Conservation (phyloP, 1,140 invertebrate species). For the Archegozetes longisetosus region DNA sequence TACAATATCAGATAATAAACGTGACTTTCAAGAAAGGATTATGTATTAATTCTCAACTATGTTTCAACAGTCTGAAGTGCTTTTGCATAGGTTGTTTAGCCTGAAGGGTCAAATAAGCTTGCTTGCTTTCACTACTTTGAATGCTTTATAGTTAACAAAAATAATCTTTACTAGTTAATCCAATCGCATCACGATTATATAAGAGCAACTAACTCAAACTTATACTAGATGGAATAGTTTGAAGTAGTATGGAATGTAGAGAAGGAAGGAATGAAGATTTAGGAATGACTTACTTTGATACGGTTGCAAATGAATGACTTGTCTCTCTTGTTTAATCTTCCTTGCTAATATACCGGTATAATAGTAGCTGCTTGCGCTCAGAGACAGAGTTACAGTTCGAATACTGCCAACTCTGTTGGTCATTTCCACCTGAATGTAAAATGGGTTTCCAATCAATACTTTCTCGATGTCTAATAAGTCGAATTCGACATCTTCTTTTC, state of each 20-base stretch:
- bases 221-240: too few species aligned
- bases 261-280: background rate
- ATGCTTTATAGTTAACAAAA: too few species aligned
- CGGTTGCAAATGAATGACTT: constrained; percentile 17
- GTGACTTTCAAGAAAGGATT: too few species aligned
- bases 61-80: too few species aligned
- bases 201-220: too few species aligned
- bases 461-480: constrained; percentile 64
- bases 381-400: constrained; percentile 43
- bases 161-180: too few species aligned
- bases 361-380: constrained; percentile 50
- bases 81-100: too few species aligned
- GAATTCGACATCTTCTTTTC: constrained; percentile 66
- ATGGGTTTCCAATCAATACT: constrained; percentile 67
- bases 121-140: too few species aligned
- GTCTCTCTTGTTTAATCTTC: constrained; percentile 47
- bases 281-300: constrained; percentile 20
- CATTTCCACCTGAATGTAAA: constrained; percentile 28
- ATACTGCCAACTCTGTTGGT: constrained; percentile 32
- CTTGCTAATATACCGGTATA: constrained; percentile 55
- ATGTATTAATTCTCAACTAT: too few species aligned
- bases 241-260: background rate
- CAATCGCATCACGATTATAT: too few species aligned
- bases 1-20: too few species aligned
- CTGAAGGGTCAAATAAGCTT: too few species aligned